These are phyloP conservation scores for Gasterosteus aculeatus DNA, from an alignment of 2,113 vertebrate species.

Conservation along the genomic window DNA sequence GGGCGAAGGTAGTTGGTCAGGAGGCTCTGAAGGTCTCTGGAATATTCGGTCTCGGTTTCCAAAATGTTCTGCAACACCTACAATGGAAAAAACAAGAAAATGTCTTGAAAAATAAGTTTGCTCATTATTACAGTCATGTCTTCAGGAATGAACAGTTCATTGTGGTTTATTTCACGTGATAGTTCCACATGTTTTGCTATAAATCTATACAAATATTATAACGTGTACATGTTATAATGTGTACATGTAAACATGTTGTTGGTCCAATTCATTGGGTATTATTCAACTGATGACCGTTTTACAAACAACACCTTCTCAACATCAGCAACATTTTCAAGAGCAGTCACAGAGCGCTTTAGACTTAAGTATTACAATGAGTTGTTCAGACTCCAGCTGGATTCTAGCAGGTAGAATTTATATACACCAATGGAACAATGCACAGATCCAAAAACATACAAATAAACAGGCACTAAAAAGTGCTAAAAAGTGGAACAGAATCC, in stretches of 20 bases:
- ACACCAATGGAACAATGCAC: background rate
- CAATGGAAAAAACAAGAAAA: constrained; percentile 52
- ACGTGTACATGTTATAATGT: background rate
- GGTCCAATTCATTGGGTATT: background rate
- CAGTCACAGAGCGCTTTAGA: background rate
- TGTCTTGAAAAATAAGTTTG: background rate
- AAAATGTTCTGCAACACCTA: constrained; percentile 99
- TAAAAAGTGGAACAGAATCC: background rate
- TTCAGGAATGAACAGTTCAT: background rate
- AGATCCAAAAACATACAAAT: background rate
- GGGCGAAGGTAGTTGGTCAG: constrained; percentile 92
- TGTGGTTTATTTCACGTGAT: background rate
- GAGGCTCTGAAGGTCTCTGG: constrained; percentile 94
- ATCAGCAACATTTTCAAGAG: background rate
- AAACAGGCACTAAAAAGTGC: background rate
- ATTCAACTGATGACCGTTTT: constrained; percentile 5
- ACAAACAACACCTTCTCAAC: constrained; percentile 1
- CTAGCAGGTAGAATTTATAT: constrained; percentile 1
- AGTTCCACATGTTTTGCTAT: background rate
- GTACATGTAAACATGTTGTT: background rate
- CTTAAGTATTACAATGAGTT: background rate
- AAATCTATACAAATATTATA: background rate
- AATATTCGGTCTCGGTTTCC: constrained; percentile 98
- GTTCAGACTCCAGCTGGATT: background rate
- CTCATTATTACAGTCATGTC: background rate